phyloP scores from a whole-genome alignment of 2,113 vertebrate genomes.

The Cichladusa arquata region DNA sequence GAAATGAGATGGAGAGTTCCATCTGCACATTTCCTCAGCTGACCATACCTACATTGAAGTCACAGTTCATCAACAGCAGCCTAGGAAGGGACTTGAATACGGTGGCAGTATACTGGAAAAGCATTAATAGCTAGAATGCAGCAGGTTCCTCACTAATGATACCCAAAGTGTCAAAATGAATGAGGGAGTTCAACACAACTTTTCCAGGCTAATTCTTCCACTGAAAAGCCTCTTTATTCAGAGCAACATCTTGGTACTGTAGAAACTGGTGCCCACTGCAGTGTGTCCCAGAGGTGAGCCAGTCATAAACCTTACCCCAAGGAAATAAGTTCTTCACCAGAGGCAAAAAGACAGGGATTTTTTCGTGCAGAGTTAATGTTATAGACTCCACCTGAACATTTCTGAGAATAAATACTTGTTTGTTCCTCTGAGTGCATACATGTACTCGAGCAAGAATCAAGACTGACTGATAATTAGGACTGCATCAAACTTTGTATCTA shows the following conservation, averaged over 20 bases:
- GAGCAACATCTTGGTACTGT: neutral
- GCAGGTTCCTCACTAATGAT: neutral
- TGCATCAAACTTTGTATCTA: neutral
- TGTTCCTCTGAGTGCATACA: neutral
- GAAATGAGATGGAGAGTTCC: neutral
- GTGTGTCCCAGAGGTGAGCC: neutral
- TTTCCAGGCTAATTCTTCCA: neutral
- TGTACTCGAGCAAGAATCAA: neutral
- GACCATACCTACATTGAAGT: neutral
- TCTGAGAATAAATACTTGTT: neutral
- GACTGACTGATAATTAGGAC: neutral
- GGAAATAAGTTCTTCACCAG: neutral
- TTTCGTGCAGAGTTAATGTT: neutral
- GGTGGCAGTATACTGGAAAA: neutral
- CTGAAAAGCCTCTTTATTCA: neutral
- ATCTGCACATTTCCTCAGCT: neutral
- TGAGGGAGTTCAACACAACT: neutral
- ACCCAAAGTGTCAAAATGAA: neutral
- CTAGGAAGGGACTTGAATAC: neutral
- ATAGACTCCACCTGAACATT: neutral
- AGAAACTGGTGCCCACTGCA: neutral
- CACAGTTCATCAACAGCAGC: neutral
- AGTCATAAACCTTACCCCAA: fast-evolving
- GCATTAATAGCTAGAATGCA: neutral
- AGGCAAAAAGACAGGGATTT: neutral